Percentiles rank a stretch among this genome's conserved stretches.
These are phyloP conservation scores for Sphenopsis melanotis DNA, from an alignment of 2,797 vertebrate species.

Conservation along the genomic window DNA sequence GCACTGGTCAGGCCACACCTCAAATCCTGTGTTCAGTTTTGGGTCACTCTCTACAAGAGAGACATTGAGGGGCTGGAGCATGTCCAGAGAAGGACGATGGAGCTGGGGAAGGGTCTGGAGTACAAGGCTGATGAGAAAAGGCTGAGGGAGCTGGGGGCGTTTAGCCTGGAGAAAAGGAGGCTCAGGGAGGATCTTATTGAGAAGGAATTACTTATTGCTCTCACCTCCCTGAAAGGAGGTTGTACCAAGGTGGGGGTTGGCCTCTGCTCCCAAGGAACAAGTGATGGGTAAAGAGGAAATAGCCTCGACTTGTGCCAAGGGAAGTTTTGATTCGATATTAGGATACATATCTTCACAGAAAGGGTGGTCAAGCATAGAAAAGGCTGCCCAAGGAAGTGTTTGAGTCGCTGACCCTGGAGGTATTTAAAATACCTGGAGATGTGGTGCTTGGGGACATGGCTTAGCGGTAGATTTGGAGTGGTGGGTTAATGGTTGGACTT, in stretches of 20 bases:
- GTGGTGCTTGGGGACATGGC: not conserved
- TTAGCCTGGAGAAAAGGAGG: not conserved
- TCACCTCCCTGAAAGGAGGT: not conserved
- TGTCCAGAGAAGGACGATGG: not conserved
- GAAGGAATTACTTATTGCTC: too few relatives aligned
- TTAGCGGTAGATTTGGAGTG: not conserved
- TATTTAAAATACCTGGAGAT: not conserved
- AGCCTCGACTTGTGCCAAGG: not conserved
- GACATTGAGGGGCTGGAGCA: rapidly evolving
- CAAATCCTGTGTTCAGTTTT: not conserved
- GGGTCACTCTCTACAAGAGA: rapidly evolving
- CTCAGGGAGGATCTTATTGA: rapidly evolving
- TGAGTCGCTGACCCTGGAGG: not conserved
- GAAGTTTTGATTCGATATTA: not conserved
- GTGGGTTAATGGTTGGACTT: not conserved
- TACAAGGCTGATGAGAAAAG: not conserved
- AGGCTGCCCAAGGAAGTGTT: not conserved
- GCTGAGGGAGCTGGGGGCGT: not conserved
- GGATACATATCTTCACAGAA: not conserved
- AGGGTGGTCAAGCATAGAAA: not conserved
- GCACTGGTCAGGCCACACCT: not conserved
- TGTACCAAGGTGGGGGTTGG: not conserved
- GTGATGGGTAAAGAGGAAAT: not conserved
- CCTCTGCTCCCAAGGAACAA: not conserved
- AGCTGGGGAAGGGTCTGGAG: not conserved